phyloP scores from a whole-genome alignment of 2,888 invertebrate species.

The Eustalomyia histrio region DNA sequence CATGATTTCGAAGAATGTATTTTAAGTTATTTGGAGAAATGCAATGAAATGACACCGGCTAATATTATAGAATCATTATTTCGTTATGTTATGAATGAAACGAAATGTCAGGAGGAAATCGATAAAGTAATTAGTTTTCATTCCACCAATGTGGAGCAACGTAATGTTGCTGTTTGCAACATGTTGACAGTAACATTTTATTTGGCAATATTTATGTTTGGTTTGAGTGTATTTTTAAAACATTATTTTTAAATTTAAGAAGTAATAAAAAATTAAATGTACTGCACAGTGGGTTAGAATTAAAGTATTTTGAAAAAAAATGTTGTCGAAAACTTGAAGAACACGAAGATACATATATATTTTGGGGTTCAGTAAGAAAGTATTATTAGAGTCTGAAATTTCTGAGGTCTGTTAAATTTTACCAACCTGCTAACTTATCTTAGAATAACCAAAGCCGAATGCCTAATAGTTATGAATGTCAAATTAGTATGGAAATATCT shows the following conservation, averaged over 20 bases:
- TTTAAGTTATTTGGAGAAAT: conserved; percentile 80
- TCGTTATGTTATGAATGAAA: conserved; percentile 84
- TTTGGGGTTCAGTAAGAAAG: no score
- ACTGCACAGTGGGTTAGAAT: no score
- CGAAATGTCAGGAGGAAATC: conserved; percentile 81
- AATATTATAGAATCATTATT: conserved; percentile 89
- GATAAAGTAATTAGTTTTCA: conserved; percentile 56
- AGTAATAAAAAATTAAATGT: not conserved
- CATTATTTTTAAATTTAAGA: conserved; percentile 11
- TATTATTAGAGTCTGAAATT: no score
- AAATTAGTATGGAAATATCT: no score
- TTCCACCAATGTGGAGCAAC: not conserved
- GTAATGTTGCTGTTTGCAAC: not conserved
- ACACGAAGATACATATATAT: no score
- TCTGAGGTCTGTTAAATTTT: no score
- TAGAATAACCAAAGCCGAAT: no score
- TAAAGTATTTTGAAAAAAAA: no score
- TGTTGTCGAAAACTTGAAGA: no score
- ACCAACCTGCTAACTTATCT: no score
- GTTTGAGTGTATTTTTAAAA: conserved; percentile 4
- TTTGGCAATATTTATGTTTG: conserved; percentile 10
- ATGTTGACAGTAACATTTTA: not conserved
- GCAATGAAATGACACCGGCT: conserved; percentile 86
- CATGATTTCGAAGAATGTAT: conserved; percentile 73
- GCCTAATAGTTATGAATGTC: no score